phyloP scores from a whole-genome alignment of 2,113 vertebrate genomes.

The Phrynosoma platyrhinos region DNA sequence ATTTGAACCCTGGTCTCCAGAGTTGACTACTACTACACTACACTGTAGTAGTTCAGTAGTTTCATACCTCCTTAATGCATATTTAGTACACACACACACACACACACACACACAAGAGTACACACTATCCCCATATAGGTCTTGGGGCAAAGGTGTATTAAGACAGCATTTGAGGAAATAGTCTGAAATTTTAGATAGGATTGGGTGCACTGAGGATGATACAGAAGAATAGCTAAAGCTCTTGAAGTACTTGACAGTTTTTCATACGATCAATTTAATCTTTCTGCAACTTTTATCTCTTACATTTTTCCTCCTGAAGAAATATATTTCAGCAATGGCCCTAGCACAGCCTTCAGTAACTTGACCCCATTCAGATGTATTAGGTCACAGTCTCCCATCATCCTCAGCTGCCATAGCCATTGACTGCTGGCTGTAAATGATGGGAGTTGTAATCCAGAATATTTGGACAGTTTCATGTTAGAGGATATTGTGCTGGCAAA shows the following conservation, averaged over 20 bases:
- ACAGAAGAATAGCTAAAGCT: neutral
- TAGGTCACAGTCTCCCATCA: neutral
- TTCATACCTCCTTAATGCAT: too few species aligned
- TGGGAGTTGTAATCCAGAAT: neutral
- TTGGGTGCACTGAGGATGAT: neutral
- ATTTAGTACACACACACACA: too few species aligned
- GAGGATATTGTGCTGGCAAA: neutral
- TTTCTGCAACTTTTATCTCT: neutral
- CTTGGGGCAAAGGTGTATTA: too few species aligned
- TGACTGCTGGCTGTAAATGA: too few species aligned
- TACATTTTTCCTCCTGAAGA: neutral
- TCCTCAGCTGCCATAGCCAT: neutral
- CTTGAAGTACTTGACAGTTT: neutral
- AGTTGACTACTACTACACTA: too few species aligned
- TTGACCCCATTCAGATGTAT: neutral
- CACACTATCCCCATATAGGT: too few species aligned
- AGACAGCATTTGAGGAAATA: neutral
- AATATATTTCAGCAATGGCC: too few species aligned
- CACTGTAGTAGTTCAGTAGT: too few species aligned
- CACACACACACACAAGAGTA: too few species aligned
- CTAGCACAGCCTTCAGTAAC: too few species aligned
- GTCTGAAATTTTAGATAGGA: neutral
- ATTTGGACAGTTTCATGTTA: neutral
- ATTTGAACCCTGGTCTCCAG: too few species aligned
- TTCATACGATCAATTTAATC: constrained; percentile 15